Percentiles rank a stretch among this genome's conserved stretches.
phyloP scores from a whole-genome alignment of 2,797 vertebrate species.

The Lacerta viridis region DNA sequence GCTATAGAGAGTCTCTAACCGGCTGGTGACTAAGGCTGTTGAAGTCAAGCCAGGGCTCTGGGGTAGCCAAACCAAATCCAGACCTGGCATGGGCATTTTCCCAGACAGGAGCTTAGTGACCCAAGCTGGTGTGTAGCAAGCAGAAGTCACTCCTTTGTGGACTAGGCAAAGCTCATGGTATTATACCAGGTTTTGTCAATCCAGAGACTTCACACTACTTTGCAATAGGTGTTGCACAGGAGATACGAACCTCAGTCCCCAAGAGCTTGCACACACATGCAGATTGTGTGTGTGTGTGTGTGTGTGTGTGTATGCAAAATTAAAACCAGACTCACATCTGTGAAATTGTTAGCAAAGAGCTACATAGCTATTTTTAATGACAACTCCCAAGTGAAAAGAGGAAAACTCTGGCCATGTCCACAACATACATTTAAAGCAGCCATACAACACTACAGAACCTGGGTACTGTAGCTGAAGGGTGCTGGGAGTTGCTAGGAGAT shows the following conservation, averaged over 20 bases:
- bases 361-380: constrained; percentile 39
- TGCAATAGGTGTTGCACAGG: background rate
- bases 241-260: no score
- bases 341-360: constrained; percentile 47
- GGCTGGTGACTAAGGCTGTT: background rate
- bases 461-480: no score
- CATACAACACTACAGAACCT: no score
- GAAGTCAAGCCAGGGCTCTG: background rate
- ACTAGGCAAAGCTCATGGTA: background rate
- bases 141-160: background rate
- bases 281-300: background rate
- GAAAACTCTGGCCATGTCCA: constrained; percentile 25
- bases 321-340: background rate
- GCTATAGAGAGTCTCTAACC: background rate
- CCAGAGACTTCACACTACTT: background rate
- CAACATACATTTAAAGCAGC: no score
- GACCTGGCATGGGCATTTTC: background rate
- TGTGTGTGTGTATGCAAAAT: background rate
- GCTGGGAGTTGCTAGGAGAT: no score
- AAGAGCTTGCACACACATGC: background rate
- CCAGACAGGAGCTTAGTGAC: background rate
- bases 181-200: background rate
- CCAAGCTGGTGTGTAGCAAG: background rate
- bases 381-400: constrained; percentile 41
- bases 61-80: background rate